Conservation (phyloP, 2,888 invertebrate species). For the Polylopha cassiicola region DNA sequence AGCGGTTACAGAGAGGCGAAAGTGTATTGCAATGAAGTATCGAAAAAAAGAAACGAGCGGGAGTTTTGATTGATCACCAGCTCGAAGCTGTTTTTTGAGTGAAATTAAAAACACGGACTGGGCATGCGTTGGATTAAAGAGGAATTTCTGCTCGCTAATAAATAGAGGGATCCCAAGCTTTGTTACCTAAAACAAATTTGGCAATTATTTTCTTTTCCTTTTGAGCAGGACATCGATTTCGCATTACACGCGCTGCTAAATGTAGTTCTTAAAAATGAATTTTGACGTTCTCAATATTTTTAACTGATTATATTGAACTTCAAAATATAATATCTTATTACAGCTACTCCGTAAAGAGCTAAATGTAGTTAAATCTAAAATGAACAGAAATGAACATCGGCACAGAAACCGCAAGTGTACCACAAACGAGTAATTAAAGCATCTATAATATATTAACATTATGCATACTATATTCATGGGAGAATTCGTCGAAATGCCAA, state of each 20-base stretch:
- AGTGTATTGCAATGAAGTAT: slow-evolving; percentile 70
- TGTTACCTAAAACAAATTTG: slow-evolving; percentile 55
- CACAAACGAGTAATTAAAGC: slow-evolving; percentile 71
- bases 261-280: slow-evolving; percentile 39
- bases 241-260: slow-evolving; percentile 42
- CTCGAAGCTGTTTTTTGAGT: slow-evolving; percentile 68
- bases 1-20: slow-evolving; percentile 68
- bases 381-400: slow-evolving; percentile 47
- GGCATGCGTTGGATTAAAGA: slow-evolving; percentile 71
- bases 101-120: slow-evolving; percentile 73
- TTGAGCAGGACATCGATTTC: slow-evolving; percentile 47
- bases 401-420: slow-evolving; percentile 54
- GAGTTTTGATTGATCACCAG: slow-evolving; percentile 76
- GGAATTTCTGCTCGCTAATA: slow-evolving; percentile 63
- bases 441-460: slow-evolving; percentile 71
- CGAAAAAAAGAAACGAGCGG: slow-evolving; percentile 62
- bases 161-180: slow-evolving; percentile 50
- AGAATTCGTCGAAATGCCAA: slow-evolving; percentile 62
- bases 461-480: slow-evolving; percentile 68
- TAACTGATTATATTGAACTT: too few species aligned
- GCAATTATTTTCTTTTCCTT: slow-evolving; percentile 59
- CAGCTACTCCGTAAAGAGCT: too few species aligned
- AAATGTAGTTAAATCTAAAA: slow-evolving; percentile 25
- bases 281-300: too few species aligned
- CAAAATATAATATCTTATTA: too few species aligned